Percentiles rank a stretch among this genome's conserved stretches.
phyloP scores from a whole-genome alignment of 2,113 vertebrate genomes.

The Galbula dea region DNA sequence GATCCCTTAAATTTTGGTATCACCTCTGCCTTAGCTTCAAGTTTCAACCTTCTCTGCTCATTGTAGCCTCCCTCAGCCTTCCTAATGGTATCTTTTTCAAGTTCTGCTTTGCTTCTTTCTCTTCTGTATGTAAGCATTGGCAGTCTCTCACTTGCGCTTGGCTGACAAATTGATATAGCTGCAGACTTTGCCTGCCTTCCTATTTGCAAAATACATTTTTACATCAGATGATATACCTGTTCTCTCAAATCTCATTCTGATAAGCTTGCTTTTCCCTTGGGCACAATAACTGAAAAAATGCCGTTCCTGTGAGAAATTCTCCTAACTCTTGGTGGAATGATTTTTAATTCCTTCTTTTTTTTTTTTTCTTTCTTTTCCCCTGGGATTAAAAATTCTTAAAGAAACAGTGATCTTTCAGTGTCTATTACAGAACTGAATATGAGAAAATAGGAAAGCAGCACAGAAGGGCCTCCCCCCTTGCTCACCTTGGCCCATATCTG shows the following conservation, averaged over 20 bases:
- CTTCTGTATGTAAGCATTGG: neutral
- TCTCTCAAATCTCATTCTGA: neutral
- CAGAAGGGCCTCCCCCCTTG: neutral
- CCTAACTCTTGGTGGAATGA: neutral
- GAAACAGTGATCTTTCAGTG: neutral
- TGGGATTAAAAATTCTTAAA: neutral
- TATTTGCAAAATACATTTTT: neutral
- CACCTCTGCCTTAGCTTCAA: neutral
- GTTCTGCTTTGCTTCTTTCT: neutral
- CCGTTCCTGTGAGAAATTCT: neutral
- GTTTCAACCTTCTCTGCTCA: neutral
- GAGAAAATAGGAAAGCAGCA: neutral
- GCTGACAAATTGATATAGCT: neutral
- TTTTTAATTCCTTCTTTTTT: neutral
- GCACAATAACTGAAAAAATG: neutral
- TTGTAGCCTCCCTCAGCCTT: neutral
- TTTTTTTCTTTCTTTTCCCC: neutral
- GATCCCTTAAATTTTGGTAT: neutral
- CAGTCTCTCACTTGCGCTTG: neutral
- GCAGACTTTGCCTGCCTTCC: neutral
- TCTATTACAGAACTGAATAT: neutral
- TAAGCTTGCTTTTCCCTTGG: neutral
- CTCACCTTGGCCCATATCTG: constrained; percentile 64
- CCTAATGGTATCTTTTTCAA: neutral
- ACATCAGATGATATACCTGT: neutral